Conservation (phyloP, 2,888 invertebrate species). For the Conchocele bisecta region DNA sequence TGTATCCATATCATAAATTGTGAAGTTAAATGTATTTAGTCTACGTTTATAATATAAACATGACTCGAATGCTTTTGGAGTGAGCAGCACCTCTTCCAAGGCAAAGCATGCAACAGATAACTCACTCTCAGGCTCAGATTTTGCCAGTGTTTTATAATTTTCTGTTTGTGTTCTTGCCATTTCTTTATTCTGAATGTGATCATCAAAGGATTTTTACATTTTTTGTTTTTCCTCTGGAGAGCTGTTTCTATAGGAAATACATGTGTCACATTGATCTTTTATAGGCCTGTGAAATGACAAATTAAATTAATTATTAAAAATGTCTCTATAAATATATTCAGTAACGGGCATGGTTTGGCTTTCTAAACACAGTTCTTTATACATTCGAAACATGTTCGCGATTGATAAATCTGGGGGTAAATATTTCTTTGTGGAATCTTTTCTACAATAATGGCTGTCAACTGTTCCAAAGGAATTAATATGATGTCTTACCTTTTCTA, state of each 20-base stretch:
- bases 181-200: not conserved
- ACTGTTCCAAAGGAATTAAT: slow-evolving; percentile 20
- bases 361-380: slow-evolving; percentile 1
- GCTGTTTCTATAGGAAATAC: not conserved
- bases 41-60: not conserved
- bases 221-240: not conserved
- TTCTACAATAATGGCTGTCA: slow-evolving; percentile 30
- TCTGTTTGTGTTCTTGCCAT: not conserved
- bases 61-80: not conserved
- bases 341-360: not conserved
- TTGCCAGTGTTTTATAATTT: not conserved
- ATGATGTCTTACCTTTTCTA: slow-evolving; percentile 13
- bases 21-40: not conserved
- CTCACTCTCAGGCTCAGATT: not conserved
- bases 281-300: slow-evolving; percentile 20
- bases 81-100: not conserved
- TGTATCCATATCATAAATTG: not conserved
- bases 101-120: not conserved
- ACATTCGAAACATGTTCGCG: slow-evolving; percentile 23
- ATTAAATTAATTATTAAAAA: slow-evolving; percentile 27
- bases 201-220: not conserved
- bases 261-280: slow-evolving; percentile 22
- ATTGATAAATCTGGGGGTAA: slow-evolving; percentile 9
- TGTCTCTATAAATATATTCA: slow-evolving; percentile 12
- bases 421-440: slow-evolving; percentile 15